These are phyloP conservation scores for Bellardia pandia DNA, from an alignment of 2,888 invertebrate species.

Conservation along the genomic window DNA sequence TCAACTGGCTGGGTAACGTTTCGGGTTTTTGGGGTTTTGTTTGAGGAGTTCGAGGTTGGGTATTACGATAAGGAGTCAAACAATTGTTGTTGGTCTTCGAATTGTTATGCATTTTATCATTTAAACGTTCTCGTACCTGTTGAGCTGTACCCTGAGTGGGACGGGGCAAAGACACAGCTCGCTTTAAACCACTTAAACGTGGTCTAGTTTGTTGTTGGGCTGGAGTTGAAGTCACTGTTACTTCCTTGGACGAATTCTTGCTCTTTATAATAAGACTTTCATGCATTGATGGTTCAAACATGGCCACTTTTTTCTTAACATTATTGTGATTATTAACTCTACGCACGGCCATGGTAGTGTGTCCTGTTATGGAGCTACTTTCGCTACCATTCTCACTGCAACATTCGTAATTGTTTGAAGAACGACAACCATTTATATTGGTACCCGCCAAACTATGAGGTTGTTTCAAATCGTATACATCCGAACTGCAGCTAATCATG, in stretches of 20 bases:
- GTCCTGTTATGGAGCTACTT: slow-evolving; percentile 88
- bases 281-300: slow-evolving; percentile 84
- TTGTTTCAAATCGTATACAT: slow-evolving; percentile 84
- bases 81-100: slow-evolving; percentile 74
- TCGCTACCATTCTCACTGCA: slow-evolving; percentile 91
- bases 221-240: slow-evolving; percentile 52
- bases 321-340: slow-evolving; percentile 75
- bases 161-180: slow-evolving; percentile 83
- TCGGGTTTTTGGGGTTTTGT: slow-evolving; percentile 78
- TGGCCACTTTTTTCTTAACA: slow-evolving; percentile 86
- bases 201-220: slow-evolving; percentile 83
- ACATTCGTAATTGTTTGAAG: slow-evolving; percentile 80
- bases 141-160: slow-evolving; percentile 84
- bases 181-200: slow-evolving; percentile 85
- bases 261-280: slow-evolving; percentile 59
- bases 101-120: slow-evolving; percentile 84
- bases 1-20: slow-evolving; percentile 80
- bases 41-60: slow-evolving; percentile 76
- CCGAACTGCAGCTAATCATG: slow-evolving; percentile 91
- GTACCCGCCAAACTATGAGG: slow-evolving; percentile 60
- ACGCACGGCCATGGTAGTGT: slow-evolving; percentile 71
- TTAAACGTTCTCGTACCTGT: slow-evolving; percentile 86
- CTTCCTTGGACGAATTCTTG: slow-evolving; percentile 56
- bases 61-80: slow-evolving; percentile 54
- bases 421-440: slow-evolving; percentile 59